These are phyloP conservation scores for Sweltsa coloradensis DNA, from an alignment of 1,140 invertebrate genomes.

Conservation along the genomic window DNA sequence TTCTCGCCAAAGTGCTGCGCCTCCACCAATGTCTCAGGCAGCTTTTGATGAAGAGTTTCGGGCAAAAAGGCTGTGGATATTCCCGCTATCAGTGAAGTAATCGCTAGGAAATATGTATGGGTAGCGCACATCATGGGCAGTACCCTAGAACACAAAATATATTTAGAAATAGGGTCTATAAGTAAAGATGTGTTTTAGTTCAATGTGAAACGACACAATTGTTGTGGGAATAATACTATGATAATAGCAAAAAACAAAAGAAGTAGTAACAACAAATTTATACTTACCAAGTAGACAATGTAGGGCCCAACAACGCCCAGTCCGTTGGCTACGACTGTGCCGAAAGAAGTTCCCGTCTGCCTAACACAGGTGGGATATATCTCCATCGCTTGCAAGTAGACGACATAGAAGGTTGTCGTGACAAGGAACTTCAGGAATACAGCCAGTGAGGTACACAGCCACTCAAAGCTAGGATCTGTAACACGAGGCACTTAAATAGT, in stretches of 20 bases:
- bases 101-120: conserved; percentile 23
- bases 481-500: conserved; percentile 15
- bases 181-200: background rate
- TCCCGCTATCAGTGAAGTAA: conserved; percentile 20
- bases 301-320: conserved; percentile 34
- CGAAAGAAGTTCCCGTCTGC: conserved; percentile 48
- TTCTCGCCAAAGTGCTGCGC: conserved; percentile 27
- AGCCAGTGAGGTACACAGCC: conserved; percentile 33
- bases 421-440: conserved; percentile 46
- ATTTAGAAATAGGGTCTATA: background rate
- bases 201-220: background rate
- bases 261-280: background rate
- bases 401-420: conserved; percentile 45
- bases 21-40: conserved; percentile 28
- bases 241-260: background rate
- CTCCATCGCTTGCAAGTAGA: conserved; percentile 50
- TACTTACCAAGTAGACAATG: conserved; percentile 36
- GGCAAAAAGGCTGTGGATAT: conserved; percentile 25
- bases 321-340: conserved; percentile 41
- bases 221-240: background rate
- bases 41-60: conserved; percentile 25
- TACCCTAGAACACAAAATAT: conserved; percentile 9
- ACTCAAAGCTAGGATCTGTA: conserved; percentile 25
- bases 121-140: conserved; percentile 12
- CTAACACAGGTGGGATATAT: conserved; percentile 53